Evolutionary conservation across 2,113 vertebrate species (phyloP).

Genomic region (Ursus arctos): DNA sequence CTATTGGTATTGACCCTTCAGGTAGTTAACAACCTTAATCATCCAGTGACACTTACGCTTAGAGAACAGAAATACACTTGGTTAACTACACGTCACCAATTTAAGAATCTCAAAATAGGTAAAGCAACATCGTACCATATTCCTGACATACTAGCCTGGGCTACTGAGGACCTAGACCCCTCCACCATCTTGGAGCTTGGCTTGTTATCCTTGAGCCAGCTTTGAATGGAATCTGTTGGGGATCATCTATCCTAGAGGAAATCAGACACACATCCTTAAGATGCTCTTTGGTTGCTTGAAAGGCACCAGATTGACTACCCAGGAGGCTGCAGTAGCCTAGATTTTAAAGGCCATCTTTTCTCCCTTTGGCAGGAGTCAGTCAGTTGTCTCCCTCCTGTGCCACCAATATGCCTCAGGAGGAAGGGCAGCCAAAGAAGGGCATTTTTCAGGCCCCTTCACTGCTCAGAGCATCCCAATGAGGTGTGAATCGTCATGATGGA

Average conservation of each 20-base stretch:
- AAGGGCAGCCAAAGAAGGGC: conserved; percentile 69
- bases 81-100: not conserved
- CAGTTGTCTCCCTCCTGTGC: conserved; percentile 61
- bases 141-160: not conserved
- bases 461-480: conserved; percentile 8
- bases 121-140: not conserved
- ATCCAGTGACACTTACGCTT: not conserved
- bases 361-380: conserved; percentile 61
- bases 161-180: not conserved
- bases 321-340: conserved; percentile 70
- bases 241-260: not conserved
- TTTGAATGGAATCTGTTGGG: not conserved
- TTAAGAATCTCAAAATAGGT: not conserved
- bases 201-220: not conserved
- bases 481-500: conserved; percentile 33
- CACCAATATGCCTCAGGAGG: conserved; percentile 71
- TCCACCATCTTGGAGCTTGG: not conserved
- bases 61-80: not conserved
- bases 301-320: conserved; percentile 69
- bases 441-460: conserved; percentile 42
- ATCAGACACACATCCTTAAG: not conserved
- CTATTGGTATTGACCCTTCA: not conserved
- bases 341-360: conserved; percentile 75
- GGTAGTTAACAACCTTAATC: not conserved
- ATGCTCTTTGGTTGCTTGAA: conserved; percentile 39